phyloP scores from a whole-genome alignment of 1,140 invertebrate species.

The Manduca sexta region DNA sequence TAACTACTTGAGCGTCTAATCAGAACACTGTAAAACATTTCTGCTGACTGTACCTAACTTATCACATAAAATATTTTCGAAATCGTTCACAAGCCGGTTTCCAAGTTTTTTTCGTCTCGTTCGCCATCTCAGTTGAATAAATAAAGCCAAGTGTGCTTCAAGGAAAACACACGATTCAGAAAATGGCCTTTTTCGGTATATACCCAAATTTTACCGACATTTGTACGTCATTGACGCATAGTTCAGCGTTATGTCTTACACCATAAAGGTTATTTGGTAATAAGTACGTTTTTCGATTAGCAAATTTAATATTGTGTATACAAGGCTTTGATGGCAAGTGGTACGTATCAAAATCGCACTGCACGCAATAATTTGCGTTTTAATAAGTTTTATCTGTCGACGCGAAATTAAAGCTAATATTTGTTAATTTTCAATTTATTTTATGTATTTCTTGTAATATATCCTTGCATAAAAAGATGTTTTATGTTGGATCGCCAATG shows the following conservation, averaged over 20 bases:
- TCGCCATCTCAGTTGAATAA: constrained; percentile 59
- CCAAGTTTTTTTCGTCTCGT: constrained; percentile 53
- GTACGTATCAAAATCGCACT: constrained; percentile 11
- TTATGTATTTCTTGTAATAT: too few species aligned
- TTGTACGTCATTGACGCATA: not conserved
- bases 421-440: too few species aligned
- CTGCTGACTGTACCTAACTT: not conserved
- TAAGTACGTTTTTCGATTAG: too few species aligned
- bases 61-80: constrained; percentile 61
- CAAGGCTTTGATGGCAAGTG: constrained; percentile 6
- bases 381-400: constrained; percentile 7
- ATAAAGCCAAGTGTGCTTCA: constrained; percentile 57
- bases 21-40: too few species aligned
- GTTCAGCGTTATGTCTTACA: not conserved
- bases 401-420: constrained; percentile 2
- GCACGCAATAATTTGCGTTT: not conserved
- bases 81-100: constrained; percentile 58
- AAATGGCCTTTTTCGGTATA: constrained; percentile 40
- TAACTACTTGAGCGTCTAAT: too few species aligned
- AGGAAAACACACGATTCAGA: constrained; percentile 49
- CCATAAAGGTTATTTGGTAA: not conserved
- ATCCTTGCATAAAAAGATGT: too few species aligned
- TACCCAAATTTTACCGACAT: constrained; percentile 3
- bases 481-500: too few species aligned
- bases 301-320: not conserved